phyloP scores from a whole-genome alignment of 2,888 invertebrate genomes.

The Itoplectis maculator region DNA sequence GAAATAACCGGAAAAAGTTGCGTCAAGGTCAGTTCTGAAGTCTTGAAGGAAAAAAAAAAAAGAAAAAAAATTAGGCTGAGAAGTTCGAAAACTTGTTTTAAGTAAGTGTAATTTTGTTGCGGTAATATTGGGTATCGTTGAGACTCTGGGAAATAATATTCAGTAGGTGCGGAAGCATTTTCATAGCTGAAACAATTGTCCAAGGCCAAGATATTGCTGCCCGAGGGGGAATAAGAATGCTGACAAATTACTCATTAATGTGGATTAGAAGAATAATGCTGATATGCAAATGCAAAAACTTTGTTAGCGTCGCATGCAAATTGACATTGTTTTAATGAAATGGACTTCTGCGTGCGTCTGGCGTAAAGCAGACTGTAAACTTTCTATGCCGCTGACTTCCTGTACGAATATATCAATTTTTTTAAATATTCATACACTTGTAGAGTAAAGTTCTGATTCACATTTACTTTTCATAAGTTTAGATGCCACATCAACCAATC shows the following conservation, averaged over 20 bases:
- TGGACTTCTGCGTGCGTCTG: too few relatives aligned
- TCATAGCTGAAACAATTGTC: neutral
- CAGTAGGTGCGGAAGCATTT: neutral
- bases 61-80: too few relatives aligned
- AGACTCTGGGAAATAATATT: neutral
- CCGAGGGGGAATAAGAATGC: neutral
- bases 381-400: too few relatives aligned
- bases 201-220: constrained; percentile 2
- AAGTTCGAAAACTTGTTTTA: too few relatives aligned
- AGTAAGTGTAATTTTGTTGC: too few relatives aligned
- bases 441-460: neutral
- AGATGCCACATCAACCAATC: too few relatives aligned
- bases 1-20: neutral
- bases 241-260: neutral
- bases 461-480: too few relatives aligned
- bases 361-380: neutral
- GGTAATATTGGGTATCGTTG: neutral
- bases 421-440: too few relatives aligned
- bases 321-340: neutral
- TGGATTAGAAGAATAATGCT: neutral
- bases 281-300: neutral
- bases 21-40: too few relatives aligned
- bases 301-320: neutral
- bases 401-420: too few relatives aligned
- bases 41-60: too few relatives aligned